Base-by-base conservation (phyloP, 2,888 invertebrate species). In the Beris morrisii region DNA sequence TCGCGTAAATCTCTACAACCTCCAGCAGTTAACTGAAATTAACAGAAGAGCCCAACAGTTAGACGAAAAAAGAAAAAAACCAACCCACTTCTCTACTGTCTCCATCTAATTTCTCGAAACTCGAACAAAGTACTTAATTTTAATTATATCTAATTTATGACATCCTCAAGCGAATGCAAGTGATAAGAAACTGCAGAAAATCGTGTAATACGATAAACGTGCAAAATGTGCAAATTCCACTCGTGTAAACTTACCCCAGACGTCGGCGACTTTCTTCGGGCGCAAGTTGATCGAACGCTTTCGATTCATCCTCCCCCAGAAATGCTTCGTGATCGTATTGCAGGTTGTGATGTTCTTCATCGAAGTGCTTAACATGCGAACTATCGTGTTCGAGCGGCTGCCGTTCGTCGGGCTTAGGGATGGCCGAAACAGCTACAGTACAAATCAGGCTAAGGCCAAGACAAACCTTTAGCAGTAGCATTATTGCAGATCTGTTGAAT, bases 311-410 rank as follows among this genome's bases (percentile, higher is more conserved):
- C 77, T 95, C 93, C 0, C 98, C 98, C 11, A 99, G 84, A 79
- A 99, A 98, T 0, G 97, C 96, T 77, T 98, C 97, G 77, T 98
- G 98, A 77, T 98, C 98, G 78, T 93, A 98, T 71, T 95, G 92
- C 58, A 88, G 83, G 79, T 97, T 93, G 74, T 95, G 95, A 69
- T 91, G 87, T 31, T 88, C 90, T 71, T 90, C 87, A 1, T 75
- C 75, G 12, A 78, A 93, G 76, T 97, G 96, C 70, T 91, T 89
- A 64, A 88, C 85, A 70, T 92, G 88, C 70, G 90, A 90, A 5
- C 94, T 83, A 73, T 88, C 86, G 76, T 90, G 83, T 71, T 90
- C 87, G 74, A 87, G 80, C 15, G 88, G 81, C 67, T 88, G 82
- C 69, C 87, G 86, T 67, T 89, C 89, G 55, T 90, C 90, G 12